Evolutionary conservation across 2,888 invertebrate genomes (phyloP).

Genomic region (Eupithecia dodoneata): DNA sequence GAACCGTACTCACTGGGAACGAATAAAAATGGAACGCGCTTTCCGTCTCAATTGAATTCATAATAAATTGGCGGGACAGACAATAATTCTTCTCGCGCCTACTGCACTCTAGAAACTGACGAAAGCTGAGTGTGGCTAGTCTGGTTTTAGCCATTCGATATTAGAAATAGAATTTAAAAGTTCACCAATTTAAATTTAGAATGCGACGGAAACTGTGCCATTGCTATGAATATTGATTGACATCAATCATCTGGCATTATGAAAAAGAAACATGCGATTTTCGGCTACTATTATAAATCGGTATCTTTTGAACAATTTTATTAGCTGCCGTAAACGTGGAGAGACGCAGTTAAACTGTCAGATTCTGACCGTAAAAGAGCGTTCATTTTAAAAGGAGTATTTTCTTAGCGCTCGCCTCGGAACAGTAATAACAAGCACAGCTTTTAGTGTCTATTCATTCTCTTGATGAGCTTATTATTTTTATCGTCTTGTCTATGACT

Average conservation of each 20-base stretch:
- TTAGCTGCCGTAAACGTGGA: slow-evolving; percentile 74
- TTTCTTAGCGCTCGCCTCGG: slow-evolving; percentile 70
- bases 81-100: neutral
- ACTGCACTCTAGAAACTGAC: neutral
- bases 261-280: slow-evolving; percentile 55
- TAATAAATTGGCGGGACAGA: slow-evolving; percentile 6
- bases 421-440: slow-evolving; percentile 72
- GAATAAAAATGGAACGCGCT: slow-evolving; percentile 67
- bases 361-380: slow-evolving; percentile 78
- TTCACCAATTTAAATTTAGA: slow-evolving; percentile 51
- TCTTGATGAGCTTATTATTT: slow-evolving; percentile 77
- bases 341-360: slow-evolving; percentile 80
- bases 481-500: slow-evolving; percentile 71
- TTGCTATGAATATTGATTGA: slow-evolving; percentile 68
- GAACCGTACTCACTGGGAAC: slow-evolving; percentile 42
- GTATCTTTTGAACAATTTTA: slow-evolving; percentile 76
- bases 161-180: slow-evolving; percentile 12
- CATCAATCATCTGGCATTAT: slow-evolving; percentile 53
- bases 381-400: slow-evolving; percentile 77
- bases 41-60: slow-evolving; percentile 25
- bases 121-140: slow-evolving; percentile 1
- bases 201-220: slow-evolving; percentile 53
- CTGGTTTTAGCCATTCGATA: neutral
- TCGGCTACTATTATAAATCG: slow-evolving; percentile 70
- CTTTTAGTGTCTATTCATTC: slow-evolving; percentile 78